These are phyloP conservation scores for Schizopygopsis malacanthus DNA, from an alignment of 2,797 vertebrate genomes.

Conservation along the genomic window DNA sequence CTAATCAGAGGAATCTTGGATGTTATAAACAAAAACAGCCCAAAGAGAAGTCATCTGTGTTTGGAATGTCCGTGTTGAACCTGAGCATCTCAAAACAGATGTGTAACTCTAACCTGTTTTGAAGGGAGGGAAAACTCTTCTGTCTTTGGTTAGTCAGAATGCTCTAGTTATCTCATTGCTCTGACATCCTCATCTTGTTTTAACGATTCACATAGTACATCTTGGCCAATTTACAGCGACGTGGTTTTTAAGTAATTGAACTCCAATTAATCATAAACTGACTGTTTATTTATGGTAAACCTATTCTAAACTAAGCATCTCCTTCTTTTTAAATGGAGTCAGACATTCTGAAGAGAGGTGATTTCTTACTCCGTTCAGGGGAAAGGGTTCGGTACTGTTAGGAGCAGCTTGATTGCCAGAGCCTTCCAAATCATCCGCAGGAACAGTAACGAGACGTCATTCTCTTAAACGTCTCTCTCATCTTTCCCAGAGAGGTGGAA, in stretches of 20 bases:
- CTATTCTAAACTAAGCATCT: constrained; percentile 35
- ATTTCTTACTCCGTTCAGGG: constrained; percentile 51
- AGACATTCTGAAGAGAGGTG: constrained; percentile 56
- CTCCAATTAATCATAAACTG: constrained; percentile 56
- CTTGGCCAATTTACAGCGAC: constrained; percentile 47
- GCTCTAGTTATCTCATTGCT: constrained; percentile 49
- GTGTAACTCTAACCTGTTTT: constrained; percentile 52
- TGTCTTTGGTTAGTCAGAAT: constrained; percentile 57
- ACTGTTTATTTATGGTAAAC: constrained; percentile 55
- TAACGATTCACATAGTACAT: constrained; percentile 9
- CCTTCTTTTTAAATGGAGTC: constrained; percentile 46
- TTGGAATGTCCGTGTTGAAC: constrained; percentile 61
- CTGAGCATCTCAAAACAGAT: constrained; percentile 53
- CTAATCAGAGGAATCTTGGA: constrained; percentile 72
- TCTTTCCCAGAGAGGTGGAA: constrained; percentile 75
- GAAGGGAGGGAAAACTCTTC: constrained; percentile 30
- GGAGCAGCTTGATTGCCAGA: constrained; percentile 75
- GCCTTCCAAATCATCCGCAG: constrained; percentile 75
- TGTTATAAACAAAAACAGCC: constrained; percentile 72
- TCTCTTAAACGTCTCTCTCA: constrained; percentile 73
- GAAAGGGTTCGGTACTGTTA: constrained; percentile 56
- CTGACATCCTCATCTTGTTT: constrained; percentile 38
- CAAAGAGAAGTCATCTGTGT: constrained; percentile 73
- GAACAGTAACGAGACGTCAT: constrained; percentile 83
- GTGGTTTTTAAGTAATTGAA: constrained; percentile 46